Percentiles rank a stretch among this genome's conserved stretches.
phyloP scores from a whole-genome alignment of 2,888 invertebrate genomes.

The Orthonychiurus folsomi region DNA sequence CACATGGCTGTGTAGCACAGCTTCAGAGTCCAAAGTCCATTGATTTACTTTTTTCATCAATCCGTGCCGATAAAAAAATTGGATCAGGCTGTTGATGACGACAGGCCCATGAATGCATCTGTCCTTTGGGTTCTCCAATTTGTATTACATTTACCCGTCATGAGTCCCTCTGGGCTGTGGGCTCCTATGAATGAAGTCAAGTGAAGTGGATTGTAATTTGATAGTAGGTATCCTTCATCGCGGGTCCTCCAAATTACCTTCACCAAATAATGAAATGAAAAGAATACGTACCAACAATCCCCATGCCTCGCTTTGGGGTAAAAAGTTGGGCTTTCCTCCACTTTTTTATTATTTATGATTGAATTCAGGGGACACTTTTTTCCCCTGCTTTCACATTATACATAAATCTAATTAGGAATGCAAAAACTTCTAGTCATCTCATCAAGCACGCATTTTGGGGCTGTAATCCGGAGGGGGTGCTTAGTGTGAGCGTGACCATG shows the following conservation, averaged over 20 bases:
- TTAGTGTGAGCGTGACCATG: too few relatives aligned
- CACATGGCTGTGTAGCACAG: not conserved
- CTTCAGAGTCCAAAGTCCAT: not conserved
- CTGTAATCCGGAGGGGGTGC: too few relatives aligned
- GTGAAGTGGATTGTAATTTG: slow-evolving; percentile 1
- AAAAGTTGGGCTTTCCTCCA: not conserved
- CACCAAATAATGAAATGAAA: not conserved
- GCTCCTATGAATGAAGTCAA: too few relatives aligned
- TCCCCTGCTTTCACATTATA: not conserved
- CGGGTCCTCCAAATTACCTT: not conserved
- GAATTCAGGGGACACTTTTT: not conserved
- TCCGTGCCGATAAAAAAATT: not conserved
- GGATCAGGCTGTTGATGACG: not conserved
- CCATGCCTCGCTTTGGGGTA: not conserved
- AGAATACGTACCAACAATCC: not conserved
- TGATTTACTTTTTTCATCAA: not conserved
- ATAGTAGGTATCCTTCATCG: not conserved
- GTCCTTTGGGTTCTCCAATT: not conserved
- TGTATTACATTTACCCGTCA: not conserved
- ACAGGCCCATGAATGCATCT: not conserved
- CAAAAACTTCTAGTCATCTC: too few relatives aligned
- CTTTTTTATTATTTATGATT: not conserved
- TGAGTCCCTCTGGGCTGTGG: too few relatives aligned
- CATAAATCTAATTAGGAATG: slow-evolving; percentile 9
- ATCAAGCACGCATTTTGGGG: too few relatives aligned